phyloP scores from a whole-genome alignment of 2,113 vertebrate genomes.

The Morphnarchus princeps region DNA sequence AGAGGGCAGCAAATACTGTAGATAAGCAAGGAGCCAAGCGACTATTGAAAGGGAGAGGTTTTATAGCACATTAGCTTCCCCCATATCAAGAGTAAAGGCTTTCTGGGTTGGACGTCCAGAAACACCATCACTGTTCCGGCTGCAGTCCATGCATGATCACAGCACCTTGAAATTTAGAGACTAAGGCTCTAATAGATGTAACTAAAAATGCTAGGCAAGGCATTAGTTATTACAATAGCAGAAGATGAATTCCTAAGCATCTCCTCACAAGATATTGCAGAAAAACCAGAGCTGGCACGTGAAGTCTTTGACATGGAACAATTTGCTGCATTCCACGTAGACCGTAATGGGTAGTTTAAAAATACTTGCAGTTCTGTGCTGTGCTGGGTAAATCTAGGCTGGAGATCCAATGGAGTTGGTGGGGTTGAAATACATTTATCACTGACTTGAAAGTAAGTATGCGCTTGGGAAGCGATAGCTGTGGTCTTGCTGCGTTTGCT shows the following conservation, averaged over 20 bases:
- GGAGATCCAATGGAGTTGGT: not conserved
- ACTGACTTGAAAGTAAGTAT: not conserved
- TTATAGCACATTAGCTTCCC: not conserved
- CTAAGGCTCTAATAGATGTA: not conserved
- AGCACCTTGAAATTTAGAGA: not conserved
- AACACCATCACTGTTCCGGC: not conserved
- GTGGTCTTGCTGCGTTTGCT: not conserved
- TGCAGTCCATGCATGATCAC: not conserved
- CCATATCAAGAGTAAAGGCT: not conserved
- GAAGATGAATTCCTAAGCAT: not conserved
- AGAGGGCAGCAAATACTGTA: not conserved
- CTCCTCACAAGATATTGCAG: not conserved
- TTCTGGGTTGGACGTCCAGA: not conserved
- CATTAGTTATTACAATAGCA: not conserved
- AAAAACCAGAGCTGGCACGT: not conserved
- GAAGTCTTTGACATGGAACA: not conserved
- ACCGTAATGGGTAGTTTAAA: not conserved
- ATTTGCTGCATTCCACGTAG: not conserved
- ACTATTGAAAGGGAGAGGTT: not conserved
- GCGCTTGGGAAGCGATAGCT: fast-evolving
- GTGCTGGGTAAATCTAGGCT: not conserved
- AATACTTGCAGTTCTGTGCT: not conserved
- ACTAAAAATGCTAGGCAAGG: not conserved
- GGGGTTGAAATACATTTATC: not conserved
- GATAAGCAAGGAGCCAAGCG: not conserved